Evolutionary conservation across 1,140 invertebrate species (phyloP).

Genomic region (Anadara kagoshimensis): DNA sequence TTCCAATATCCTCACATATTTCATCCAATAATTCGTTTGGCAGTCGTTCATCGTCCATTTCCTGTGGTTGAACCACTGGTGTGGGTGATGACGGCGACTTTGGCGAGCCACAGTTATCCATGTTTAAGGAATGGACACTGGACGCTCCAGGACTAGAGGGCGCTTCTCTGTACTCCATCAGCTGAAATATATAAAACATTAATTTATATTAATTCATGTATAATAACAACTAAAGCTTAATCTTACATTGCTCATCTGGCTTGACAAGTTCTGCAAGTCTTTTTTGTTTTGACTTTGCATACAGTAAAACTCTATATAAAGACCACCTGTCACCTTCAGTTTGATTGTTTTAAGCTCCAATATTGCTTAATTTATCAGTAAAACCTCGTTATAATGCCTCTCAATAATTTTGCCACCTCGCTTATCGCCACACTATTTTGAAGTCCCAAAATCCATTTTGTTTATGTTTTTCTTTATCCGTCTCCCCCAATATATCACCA

Average conservation of each 20-base stretch:
- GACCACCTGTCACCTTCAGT: too few species aligned
- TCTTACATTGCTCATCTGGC: not conserved
- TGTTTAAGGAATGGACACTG: slow-evolving; percentile 47
- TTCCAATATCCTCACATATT: slow-evolving; percentile 73
- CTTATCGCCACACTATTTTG: too few species aligned
- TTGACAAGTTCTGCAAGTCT: not conserved
- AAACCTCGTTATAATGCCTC: too few species aligned
- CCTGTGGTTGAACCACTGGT: slow-evolving; percentile 30
- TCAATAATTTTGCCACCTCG: too few species aligned
- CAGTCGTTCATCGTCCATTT: slow-evolving; percentile 68
- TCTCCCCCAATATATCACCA: too few species aligned
- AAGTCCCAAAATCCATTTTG: too few species aligned
- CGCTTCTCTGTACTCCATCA: slow-evolving; percentile 69
- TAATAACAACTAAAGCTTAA: not conserved
- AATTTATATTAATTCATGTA: not conserved
- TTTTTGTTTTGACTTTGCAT: not conserved
- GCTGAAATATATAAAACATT: slow-evolving; percentile 46
- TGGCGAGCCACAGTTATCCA: slow-evolving; percentile 52
- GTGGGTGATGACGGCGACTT: slow-evolving; percentile 56
- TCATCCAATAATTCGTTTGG: slow-evolving; percentile 72
- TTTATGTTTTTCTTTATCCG: too few species aligned
- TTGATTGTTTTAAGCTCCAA: too few species aligned
- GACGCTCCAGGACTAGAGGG: slow-evolving; percentile 63
- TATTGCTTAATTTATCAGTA: too few species aligned
- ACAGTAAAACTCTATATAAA: slow-evolving; percentile 1